Percentiles rank a stretch among this genome's conserved stretches.
These are phyloP conservation scores for Myotis findleyi DNA, from an alignment of 2,797 vertebrate species.

Conservation along the genomic window DNA sequence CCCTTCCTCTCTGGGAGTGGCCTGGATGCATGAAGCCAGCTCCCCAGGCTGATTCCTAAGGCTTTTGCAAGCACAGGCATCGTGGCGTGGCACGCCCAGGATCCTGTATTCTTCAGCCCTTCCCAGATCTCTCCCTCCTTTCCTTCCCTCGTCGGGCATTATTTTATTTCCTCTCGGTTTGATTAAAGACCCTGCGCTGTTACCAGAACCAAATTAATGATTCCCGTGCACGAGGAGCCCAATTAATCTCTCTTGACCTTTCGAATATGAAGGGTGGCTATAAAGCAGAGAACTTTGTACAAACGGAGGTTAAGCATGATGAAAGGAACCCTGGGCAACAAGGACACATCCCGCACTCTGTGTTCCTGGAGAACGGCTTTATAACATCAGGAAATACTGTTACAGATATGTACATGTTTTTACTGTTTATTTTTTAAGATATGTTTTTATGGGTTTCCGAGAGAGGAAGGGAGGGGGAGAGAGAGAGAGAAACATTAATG, in stretches of 20 bases:
- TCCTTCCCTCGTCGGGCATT: not conserved
- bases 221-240: constrained; percentile 60
- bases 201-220: constrained; percentile 62
- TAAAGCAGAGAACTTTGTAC: constrained; percentile 25
- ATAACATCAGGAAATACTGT: not conserved
- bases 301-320: constrained; percentile 52
- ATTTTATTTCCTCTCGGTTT: constrained; percentile 66
- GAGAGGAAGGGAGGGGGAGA: no score
- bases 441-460: no score
- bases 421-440: no score
- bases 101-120: not conserved
- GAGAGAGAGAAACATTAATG: no score
- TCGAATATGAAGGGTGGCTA: constrained; percentile 57
- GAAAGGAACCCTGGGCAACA: constrained; percentile 32
- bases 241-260: constrained; percentile 76
- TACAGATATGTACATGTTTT: not conserved
- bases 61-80: not conserved
- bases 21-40: no score
- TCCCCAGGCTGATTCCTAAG: not conserved
- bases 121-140: not conserved
- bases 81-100: fast-evolving
- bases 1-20: no score
- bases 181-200: constrained; percentile 59
- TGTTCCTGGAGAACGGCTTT: constrained; percentile 13
- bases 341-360: not conserved